phyloP scores from a whole-genome alignment of 1,140 invertebrate genomes.

The Heliconius eleuchia region DNA sequence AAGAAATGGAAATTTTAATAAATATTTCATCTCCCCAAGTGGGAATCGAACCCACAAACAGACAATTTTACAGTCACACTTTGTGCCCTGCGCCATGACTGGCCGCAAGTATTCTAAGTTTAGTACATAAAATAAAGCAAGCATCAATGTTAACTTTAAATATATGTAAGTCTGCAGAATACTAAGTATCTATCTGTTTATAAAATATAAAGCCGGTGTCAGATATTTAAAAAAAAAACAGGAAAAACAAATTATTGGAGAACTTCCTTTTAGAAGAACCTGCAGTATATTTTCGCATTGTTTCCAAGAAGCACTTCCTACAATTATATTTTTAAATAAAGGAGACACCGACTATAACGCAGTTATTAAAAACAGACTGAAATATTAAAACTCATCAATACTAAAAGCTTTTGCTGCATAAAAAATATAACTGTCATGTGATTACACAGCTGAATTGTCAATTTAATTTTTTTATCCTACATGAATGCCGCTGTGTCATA shows the following conservation, averaged over 20 bases:
- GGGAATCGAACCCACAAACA: too few relatives aligned
- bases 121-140: too few relatives aligned
- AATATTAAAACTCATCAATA: conserved; percentile 13
- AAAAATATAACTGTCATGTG: conserved; percentile 8
- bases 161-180: neutral
- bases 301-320: conserved; percentile 1
- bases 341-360: conserved; percentile 1
- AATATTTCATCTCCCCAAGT: too few relatives aligned
- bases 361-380: conserved; percentile 3
- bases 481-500: conserved; percentile 1
- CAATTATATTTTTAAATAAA: conserved; percentile 3
- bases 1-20: too few relatives aligned
- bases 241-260: neutral
- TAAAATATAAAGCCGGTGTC: neutral
- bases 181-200: neutral
- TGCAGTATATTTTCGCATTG: neutral
- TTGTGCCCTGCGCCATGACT: too few relatives aligned
- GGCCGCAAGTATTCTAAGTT: too few relatives aligned
- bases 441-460: conserved; percentile 11
- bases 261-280: neutral
- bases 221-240: neutral
- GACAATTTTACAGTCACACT: too few relatives aligned
- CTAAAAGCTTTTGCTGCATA: conserved; percentile 13
- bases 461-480: neutral
- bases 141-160: neutral